Evolutionary conservation across 92 coral and sea anemone genomes (phyloP).

Genomic region (Parazoanthus atlanticus): DNA sequence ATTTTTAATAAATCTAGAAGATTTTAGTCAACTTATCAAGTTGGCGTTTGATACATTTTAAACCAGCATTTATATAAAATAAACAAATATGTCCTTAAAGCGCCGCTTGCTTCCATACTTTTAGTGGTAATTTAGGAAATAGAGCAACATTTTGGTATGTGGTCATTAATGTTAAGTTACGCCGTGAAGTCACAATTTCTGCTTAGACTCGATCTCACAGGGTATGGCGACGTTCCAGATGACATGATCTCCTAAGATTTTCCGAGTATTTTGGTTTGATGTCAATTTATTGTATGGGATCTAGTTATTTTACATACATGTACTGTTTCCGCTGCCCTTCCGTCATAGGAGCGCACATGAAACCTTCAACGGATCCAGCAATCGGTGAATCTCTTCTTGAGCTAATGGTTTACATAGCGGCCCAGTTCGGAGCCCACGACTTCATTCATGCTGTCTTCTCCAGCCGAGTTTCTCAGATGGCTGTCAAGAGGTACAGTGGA

Average conservation of each 20-base stretch:
- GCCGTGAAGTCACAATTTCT: too few relatives aligned
- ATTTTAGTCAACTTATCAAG: too few relatives aligned
- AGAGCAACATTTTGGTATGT: neutral
- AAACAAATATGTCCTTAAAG: too few relatives aligned
- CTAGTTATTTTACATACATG: neutral
- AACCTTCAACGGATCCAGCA: neutral
- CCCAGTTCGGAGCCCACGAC: slow-evolving; percentile 4
- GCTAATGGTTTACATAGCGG: slow-evolving; percentile 40
- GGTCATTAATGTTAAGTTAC: neutral
- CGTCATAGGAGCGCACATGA: neutral
- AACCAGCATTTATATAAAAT: too few relatives aligned
- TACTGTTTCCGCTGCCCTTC: neutral
- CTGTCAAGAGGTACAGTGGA: slow-evolving; percentile 8
- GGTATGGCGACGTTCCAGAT: neutral
- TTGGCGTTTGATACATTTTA: too few relatives aligned
- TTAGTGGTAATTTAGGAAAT: too few relatives aligned
- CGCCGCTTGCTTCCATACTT: too few relatives aligned
- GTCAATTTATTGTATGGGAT: neutral
- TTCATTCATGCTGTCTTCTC: slow-evolving; percentile 11
- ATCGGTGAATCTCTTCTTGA: neutral
- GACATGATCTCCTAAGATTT: neutral
- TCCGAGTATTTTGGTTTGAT: neutral
- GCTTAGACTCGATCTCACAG: neutral
- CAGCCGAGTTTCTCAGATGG: neutral
- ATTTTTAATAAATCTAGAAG: too few relatives aligned